Evolutionary conservation across 2,113 vertebrate species (phyloP).

Genomic region (Lucifuga dentata): DNA sequence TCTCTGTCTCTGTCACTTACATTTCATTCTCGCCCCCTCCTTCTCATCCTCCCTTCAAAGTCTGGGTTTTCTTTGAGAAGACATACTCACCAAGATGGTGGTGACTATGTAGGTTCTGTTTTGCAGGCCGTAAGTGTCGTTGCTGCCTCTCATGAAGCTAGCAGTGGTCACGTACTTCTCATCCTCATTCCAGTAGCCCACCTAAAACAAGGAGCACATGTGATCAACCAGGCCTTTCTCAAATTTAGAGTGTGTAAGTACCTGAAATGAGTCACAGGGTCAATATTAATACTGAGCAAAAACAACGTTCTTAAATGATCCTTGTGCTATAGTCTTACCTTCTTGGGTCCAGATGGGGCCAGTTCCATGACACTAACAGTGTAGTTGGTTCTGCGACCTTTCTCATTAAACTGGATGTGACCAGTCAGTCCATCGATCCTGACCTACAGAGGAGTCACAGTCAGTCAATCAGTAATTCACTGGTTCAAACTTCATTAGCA

Average conservation of each 20-base stretch:
- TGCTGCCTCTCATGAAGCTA: slow-evolving; percentile 86
- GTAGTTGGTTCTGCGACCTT: slow-evolving; percentile 95
- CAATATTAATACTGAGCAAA: too few species aligned
- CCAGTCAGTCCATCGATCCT: slow-evolving; percentile 95
- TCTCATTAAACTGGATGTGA: slow-evolving; percentile 98
- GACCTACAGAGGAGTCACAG: slow-evolving; percentile 83
- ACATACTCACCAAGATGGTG: slow-evolving; percentile 92
- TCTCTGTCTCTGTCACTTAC: slow-evolving; percentile 9
- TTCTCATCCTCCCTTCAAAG: not conserved
- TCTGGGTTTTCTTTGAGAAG: slow-evolving; percentile 9
- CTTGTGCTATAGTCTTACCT: slow-evolving; percentile 81
- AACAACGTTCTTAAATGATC: not conserved
- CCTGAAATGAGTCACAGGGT: slow-evolving; percentile 5
- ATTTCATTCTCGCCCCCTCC: not conserved
- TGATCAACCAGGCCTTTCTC: too few species aligned
- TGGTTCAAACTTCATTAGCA: not conserved
- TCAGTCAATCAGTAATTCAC: not conserved
- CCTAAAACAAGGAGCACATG: slow-evolving; percentile 85
- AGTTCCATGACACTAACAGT: slow-evolving; percentile 96
- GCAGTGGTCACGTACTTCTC: slow-evolving; percentile 93
- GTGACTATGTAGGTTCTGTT: slow-evolving; percentile 98
- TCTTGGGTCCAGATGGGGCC: slow-evolving; percentile 91
- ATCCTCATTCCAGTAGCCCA: slow-evolving; percentile 98
- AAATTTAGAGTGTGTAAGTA: not conserved
- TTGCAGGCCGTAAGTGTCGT: slow-evolving; percentile 91